A percentile compares a stretch with the other conserved stretches of the same genome.
These are phyloP conservation scores for Drosophila colorata DNA, from an alignment of 2,888 invertebrate species.

Conservation along the genomic window DNA sequence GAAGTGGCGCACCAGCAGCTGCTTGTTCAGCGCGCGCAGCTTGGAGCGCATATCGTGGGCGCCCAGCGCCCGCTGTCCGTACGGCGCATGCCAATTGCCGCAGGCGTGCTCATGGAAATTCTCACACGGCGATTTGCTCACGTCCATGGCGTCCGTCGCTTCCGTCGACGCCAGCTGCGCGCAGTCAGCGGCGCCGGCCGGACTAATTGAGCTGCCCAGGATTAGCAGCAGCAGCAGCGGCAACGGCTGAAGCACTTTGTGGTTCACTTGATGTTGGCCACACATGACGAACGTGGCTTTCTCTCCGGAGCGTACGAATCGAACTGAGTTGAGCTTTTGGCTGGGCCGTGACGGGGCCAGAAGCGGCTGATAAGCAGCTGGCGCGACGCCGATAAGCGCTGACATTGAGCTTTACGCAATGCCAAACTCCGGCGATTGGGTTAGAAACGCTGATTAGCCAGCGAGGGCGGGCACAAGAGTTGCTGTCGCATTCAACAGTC, in stretches of 20 bases:
- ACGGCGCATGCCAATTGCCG: slow-evolving; percentile 89
- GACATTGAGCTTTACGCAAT: slow-evolving; percentile 54
- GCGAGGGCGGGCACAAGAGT: not conserved
- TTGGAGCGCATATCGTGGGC: slow-evolving; percentile 70
- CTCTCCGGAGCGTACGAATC: not conserved
- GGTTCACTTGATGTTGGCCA: not conserved
- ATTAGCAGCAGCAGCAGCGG: not conserved
- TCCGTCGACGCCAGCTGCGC: not conserved
- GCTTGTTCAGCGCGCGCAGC: slow-evolving; percentile 70
- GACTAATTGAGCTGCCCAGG: not conserved
- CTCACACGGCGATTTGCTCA: slow-evolving; percentile 89
- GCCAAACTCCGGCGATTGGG: slow-evolving; percentile 31
- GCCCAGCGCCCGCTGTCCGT: slow-evolving; percentile 52
- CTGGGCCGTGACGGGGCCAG: not conserved
- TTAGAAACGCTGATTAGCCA: slow-evolving; percentile 4
- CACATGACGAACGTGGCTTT: not conserved
- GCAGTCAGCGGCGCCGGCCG: too few relatives aligned
- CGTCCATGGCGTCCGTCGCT: slow-evolving; percentile 59
- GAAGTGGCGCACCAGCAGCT: slow-evolving; percentile 66
- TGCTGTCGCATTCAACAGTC: not conserved
- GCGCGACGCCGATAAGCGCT: slow-evolving; percentile 34
- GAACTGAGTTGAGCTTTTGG: not conserved
- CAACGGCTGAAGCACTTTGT: not conserved
- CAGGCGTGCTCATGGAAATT: slow-evolving; percentile 94
- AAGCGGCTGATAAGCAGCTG: slow-evolving; percentile 24